Conservation (phyloP, 1,140 invertebrate genomes). For the Arion vulgaris region DNA sequence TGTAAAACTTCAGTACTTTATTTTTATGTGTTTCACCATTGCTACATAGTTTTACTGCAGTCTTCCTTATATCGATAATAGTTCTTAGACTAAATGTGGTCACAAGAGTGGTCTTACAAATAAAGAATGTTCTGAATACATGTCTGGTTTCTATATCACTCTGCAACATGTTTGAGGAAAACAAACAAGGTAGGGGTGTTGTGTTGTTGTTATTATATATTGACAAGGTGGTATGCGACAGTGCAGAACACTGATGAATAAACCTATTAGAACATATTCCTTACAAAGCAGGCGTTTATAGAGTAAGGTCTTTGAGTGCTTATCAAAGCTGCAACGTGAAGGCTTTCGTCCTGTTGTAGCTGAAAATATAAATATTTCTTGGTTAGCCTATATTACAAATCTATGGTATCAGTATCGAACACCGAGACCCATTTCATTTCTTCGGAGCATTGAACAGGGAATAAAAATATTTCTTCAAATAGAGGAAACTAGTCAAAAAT, state of each 20-base stretch:
- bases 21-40: too few relatives aligned
- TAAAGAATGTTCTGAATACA: not conserved
- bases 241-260: constrained; percentile 18
- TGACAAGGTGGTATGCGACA: not conserved
- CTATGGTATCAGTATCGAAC: not conserved
- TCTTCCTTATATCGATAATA: too few relatives aligned
- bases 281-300: constrained; percentile 35
- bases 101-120: not conserved
- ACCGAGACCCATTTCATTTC: not conserved
- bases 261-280: constrained; percentile 4
- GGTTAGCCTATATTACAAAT: not conserved
- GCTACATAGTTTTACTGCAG: too few relatives aligned
- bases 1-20: too few relatives aligned
- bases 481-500: too few relatives aligned
- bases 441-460: too few relatives aligned
- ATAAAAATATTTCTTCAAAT: too few relatives aligned
- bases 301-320: constrained; percentile 31
- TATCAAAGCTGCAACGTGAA: constrained; percentile 16
- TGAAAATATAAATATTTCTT: constrained; percentile 10
- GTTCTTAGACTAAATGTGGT: too few relatives aligned
- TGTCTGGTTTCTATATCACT: not conserved
- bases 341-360: not conserved
- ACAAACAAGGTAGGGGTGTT: not conserved
- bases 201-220: not conserved
- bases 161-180: not conserved